phyloP scores from a whole-genome alignment of 2,113 vertebrate genomes.

The Perca flavescens region DNA sequence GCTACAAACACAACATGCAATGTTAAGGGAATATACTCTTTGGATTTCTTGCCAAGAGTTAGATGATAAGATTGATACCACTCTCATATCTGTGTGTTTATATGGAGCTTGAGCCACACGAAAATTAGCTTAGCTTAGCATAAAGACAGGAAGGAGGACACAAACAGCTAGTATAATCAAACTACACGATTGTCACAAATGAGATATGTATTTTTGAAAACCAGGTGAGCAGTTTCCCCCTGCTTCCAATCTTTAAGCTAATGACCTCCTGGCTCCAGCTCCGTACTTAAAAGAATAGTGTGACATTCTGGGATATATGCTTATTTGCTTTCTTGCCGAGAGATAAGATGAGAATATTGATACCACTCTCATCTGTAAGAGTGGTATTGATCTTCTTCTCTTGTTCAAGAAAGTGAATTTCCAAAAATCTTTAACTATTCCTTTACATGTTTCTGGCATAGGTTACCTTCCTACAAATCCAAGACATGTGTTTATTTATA shows the following conservation, averaged over 20 bases:
- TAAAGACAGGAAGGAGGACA: not conserved
- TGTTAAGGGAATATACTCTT: not conserved
- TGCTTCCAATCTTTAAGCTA: not conserved
- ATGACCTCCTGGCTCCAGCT: not conserved
- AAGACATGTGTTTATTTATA: constrained; percentile 39
- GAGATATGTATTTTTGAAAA: not conserved
- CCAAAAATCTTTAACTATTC: not conserved
- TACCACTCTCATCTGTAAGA: not conserved
- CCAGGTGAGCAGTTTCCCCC: not conserved
- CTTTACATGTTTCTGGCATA: not conserved
- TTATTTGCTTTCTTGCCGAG: not conserved
- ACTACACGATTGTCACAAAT: not conserved
- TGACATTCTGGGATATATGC: not conserved
- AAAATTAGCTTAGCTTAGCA: not conserved
- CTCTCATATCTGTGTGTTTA: not conserved
- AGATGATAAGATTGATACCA: not conserved
- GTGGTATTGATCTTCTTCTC: not conserved
- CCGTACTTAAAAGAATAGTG: not conserved
- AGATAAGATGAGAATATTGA: not conserved
- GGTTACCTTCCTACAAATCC: not conserved
- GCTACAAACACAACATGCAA: constrained; percentile 29
- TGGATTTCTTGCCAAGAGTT: not conserved
- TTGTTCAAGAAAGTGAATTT: not conserved
- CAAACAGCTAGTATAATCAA: not conserved
- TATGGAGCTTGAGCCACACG: not conserved